Conservation (phyloP, 2,113 vertebrate genomes). For the Osmerus mordax region DNA sequence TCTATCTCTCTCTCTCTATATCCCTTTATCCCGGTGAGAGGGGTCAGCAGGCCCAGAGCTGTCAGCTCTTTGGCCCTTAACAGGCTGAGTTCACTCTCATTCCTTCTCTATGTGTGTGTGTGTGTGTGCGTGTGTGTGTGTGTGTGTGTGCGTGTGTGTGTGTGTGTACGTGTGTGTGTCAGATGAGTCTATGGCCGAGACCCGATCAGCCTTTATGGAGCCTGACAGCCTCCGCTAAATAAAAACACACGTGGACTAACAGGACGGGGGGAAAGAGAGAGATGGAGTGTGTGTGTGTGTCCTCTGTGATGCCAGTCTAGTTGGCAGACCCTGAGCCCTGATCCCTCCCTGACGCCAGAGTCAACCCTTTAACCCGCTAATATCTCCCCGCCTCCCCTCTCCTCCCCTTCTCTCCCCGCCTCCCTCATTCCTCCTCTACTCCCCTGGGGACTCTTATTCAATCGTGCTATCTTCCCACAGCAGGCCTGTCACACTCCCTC, state of each 20-base stretch:
- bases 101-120: slow-evolving; percentile 58
- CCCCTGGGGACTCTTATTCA: slow-evolving; percentile 60
- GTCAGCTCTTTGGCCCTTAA: slow-evolving; percentile 62
- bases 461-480: slow-evolving; percentile 68
- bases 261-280: not conserved
- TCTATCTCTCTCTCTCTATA: slow-evolving; percentile 19
- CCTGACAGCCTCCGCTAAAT: slow-evolving; percentile 73
- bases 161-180: too few relatives aligned
- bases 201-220: slow-evolving; percentile 68
- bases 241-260: slow-evolving; percentile 59
- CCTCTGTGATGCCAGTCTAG: slow-evolving; percentile 32
- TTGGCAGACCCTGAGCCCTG: slow-evolving; percentile 22
- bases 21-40: slow-evolving; percentile 16
- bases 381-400: slow-evolving; percentile 58
- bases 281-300: too few relatives aligned
- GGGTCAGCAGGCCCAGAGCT: slow-evolving; percentile 51
- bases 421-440: slow-evolving; percentile 11
- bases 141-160: too few relatives aligned
- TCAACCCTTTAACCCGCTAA: slow-evolving; percentile 66
- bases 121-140: too few relatives aligned
- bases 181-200: slow-evolving; percentile 60
- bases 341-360: slow-evolving; percentile 36
- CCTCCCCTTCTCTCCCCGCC: not conserved
- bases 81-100: slow-evolving; percentile 66
- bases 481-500: slow-evolving; percentile 69